These are phyloP conservation scores for Oscheius sp. DNA, from an alignment of 2,888 invertebrate genomes.

Conservation along the genomic window DNA sequence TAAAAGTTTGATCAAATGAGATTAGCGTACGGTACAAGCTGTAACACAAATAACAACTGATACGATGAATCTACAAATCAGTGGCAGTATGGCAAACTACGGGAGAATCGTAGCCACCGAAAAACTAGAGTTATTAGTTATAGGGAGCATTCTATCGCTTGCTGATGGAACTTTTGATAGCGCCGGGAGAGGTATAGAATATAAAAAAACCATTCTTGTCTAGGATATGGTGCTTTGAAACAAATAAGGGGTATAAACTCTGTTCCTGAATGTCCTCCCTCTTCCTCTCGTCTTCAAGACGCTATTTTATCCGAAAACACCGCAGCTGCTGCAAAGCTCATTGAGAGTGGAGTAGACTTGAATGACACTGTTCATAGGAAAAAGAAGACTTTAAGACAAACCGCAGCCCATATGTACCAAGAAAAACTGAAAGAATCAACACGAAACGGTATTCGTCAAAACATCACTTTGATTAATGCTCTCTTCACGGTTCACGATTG, in stretches of 20 bases:
- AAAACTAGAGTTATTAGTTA: constrained; percentile 38
- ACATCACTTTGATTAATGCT: constrained; percentile 52
- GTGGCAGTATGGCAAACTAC: constrained; percentile 52
- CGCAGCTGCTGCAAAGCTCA: constrained; percentile 46
- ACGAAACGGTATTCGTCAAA: constrained; percentile 41
- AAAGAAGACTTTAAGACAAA: constrained; percentile 41
- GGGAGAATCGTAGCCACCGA: constrained; percentile 49
- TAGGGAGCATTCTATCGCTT: constrained; percentile 43
- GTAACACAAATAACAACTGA: constrained; percentile 34
- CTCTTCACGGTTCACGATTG: constrained; percentile 54
- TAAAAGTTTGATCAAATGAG: constrained; percentile 5
- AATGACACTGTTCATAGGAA: constrained; percentile 43
- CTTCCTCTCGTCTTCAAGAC: constrained; percentile 40
- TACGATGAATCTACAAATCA: constrained; percentile 36
- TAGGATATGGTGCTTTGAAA: constrained; percentile 45
- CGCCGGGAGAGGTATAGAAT: constrained; percentile 54
- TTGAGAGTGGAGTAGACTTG: constrained; percentile 54
- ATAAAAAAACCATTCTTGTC: constrained; percentile 13
- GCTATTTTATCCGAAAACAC: constrained; percentile 50
- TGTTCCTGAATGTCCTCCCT: constrained; percentile 35
- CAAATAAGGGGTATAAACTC: constrained; percentile 44
- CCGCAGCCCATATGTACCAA: constrained; percentile 46
- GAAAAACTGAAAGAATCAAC: constrained; percentile 46
- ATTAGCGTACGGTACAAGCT: constrained; percentile 14
- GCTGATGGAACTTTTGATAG: constrained; percentile 52